These are phyloP conservation scores for Lutjanus argentimaculatus DNA, from an alignment of 2,797 vertebrate species.

Conservation along the genomic window DNA sequence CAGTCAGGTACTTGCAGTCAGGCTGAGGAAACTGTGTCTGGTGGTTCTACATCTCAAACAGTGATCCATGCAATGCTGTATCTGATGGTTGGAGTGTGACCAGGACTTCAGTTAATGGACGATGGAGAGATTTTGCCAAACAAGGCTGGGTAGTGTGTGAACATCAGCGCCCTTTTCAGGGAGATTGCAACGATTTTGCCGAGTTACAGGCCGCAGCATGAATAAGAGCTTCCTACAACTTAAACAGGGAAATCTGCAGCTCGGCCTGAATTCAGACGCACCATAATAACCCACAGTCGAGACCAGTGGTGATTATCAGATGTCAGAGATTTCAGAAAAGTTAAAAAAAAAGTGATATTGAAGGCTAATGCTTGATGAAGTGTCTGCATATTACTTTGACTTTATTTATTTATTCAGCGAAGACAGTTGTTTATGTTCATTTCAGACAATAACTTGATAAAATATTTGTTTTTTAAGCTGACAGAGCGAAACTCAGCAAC, in stretches of 20 bases:
- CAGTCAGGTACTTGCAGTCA: neutral
- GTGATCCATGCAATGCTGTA: neutral
- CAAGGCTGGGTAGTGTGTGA: too few relatives aligned
- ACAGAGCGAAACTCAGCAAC: neutral
- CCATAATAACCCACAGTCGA: conserved; percentile 7
- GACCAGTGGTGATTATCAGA: conserved; percentile 25
- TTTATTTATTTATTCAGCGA: conserved; percentile 20
- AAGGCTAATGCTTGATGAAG: neutral
- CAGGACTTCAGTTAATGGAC: neutral
- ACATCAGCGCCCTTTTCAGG: too few relatives aligned
- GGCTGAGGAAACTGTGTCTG: neutral
- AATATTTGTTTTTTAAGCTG: neutral
- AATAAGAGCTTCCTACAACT: neutral
- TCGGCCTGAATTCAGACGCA: conserved; percentile 14
- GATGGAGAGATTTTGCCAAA: neutral
- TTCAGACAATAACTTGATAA: neutral
- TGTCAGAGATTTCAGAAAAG: conserved; percentile 26
- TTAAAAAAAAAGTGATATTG: neutral
- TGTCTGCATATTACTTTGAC: neutral
- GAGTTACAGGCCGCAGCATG: neutral
- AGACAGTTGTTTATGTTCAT: conserved; percentile 2
- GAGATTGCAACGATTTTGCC: neutral
- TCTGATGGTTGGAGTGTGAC: neutral
- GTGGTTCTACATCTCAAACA: neutral
- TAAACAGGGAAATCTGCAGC: neutral